phyloP scores from a whole-genome alignment of 2,797 vertebrate genomes.

The Taeniopygia guttata region DNA sequence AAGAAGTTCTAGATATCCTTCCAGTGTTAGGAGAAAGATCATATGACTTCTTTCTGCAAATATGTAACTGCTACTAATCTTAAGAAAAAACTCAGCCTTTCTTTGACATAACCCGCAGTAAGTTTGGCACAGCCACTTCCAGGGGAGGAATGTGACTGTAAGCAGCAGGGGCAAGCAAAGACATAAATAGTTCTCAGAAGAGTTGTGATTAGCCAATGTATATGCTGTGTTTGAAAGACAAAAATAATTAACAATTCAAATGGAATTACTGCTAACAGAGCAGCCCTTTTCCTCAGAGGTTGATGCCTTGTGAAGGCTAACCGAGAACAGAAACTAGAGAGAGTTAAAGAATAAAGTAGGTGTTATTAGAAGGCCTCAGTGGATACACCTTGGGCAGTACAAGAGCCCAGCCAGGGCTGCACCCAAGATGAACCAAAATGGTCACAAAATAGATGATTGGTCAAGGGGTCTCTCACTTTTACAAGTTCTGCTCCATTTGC shows the following conservation, averaged over 20 bases:
- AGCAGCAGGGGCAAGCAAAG: not conserved
- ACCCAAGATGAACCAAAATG: not conserved
- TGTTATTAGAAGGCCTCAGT: not conserved
- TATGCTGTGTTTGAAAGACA: not conserved
- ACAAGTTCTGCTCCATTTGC: not conserved
- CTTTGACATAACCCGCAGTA: not conserved
- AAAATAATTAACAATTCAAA: not conserved
- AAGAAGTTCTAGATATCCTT: not conserved
- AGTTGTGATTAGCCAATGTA: not conserved
- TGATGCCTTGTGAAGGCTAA: not conserved
- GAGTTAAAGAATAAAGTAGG: not conserved
- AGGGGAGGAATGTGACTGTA: not conserved
- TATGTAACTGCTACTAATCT: not conserved
- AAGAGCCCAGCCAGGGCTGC: not conserved
- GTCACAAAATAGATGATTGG: not conserved
- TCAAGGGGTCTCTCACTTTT: not conserved
- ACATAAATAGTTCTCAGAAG: not conserved
- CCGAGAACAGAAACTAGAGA: not conserved
- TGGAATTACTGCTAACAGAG: not conserved
- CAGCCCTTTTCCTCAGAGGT: not conserved
- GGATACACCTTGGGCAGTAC: not conserved
- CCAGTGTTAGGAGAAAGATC: not conserved
- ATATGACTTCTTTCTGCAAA: not conserved
- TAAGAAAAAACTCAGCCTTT: not conserved
- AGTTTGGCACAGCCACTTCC: not conserved